These are phyloP conservation scores for Corythaixoides concolor DNA, from an alignment of 2,113 vertebrate species.

Conservation along the genomic window DNA sequence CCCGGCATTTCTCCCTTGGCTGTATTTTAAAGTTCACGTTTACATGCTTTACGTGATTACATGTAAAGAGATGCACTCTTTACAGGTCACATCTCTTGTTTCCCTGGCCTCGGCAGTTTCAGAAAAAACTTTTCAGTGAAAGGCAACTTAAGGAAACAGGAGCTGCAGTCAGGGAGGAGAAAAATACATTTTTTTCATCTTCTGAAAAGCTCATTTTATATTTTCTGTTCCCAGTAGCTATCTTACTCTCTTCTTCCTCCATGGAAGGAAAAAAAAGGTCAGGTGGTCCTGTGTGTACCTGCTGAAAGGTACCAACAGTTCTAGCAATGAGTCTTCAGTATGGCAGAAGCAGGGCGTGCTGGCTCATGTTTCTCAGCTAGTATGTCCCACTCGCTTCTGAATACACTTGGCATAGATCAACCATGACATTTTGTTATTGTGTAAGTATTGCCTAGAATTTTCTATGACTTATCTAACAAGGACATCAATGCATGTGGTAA, in stretches of 20 bases:
- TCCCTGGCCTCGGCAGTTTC: neutral
- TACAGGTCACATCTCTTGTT: neutral
- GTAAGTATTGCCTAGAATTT: neutral
- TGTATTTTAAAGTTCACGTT: neutral
- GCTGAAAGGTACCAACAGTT: neutral
- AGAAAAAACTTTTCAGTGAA: neutral
- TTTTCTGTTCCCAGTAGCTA: neutral
- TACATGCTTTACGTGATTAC: neutral
- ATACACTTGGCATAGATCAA: neutral
- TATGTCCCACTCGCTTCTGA: neutral
- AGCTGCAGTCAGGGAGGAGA: neutral
- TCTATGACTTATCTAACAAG: neutral
- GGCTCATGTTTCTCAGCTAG: neutral
- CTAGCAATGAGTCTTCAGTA: neutral
- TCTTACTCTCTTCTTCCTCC: neutral
- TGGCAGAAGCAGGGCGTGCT: neutral
- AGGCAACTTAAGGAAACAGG: neutral
- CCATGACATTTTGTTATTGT: neutral
- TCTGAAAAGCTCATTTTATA: neutral
- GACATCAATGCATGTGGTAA: neutral
- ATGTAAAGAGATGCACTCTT: neutral
- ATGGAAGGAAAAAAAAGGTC: neutral
- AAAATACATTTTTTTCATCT: neutral
- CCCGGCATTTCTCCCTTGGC: neutral
- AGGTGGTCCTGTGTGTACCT: neutral